Evolutionary conservation across 2,113 vertebrate species (phyloP), one percentile per base, ranked within the genome.

Genomic region (Trematocara variabile): DNA sequence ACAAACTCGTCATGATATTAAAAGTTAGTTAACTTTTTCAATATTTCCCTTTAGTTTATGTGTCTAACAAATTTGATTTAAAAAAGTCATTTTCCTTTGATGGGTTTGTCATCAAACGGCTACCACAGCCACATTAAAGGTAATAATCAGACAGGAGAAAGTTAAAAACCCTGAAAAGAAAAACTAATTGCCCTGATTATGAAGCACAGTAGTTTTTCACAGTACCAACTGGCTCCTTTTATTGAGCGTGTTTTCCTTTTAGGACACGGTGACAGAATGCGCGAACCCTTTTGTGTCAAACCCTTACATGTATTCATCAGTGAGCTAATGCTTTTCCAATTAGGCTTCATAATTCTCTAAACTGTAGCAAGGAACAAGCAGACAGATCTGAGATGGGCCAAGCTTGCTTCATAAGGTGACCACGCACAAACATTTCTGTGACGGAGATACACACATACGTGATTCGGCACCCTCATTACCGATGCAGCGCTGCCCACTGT

Each of bases 401-500:
- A 89, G 81, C 70, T 54, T 92, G 81, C 79, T 87, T 58, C 53
- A 77, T 82, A 60, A 37, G 18, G 60, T 84, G 88, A 88, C 53
- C 54, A 46, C 63, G 73, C 79, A 81, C 39, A 60, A 16, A 92
- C 65, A 78, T 65, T 84, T 82, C 10, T 18, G 14, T 14, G 63
- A 84, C 48, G 77, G 37, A 79, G 46, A 88, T 33, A 30, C 81
- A 82, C 52, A 77, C 70, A 70, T 79, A 50, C 11, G 34, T 81
- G 55, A 81, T 39, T 30, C 80, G 20, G 63, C 81, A 53, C 79
- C 83, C 81, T 91, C 83, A 94, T 94, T 93, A 91, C 77, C 5
- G 18, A 95, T 94, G 90, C 89, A 93, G 87, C 2, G 89, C 53
- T 41, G 92, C 82, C 86, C 82, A 87, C 91, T 91, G 88, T 93